Evolutionary conservation across 2,113 vertebrate species (phyloP), one percentile per base, ranked within the genome.

Genomic region (Dolichotis patagonum): DNA sequence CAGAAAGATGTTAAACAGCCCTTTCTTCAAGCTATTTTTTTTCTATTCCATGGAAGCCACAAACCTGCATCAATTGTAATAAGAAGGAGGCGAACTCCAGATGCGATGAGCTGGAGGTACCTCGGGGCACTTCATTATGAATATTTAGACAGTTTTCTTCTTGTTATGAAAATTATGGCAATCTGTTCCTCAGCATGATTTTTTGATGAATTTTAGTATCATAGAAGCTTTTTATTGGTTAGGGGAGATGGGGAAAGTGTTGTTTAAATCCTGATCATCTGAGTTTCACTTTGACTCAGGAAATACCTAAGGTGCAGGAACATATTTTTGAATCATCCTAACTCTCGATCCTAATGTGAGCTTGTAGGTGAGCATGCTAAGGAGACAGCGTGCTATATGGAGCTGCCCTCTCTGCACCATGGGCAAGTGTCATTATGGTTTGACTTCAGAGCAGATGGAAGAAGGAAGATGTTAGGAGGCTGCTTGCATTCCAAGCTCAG

Each of bases 71-170:
- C 86, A 93, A 92, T 17, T 94, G 49, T 80, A 93, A 85, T 83
- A 91, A 94, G 63, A 94, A 92, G 94, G 54, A 73, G n/a, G 82
- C 71, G 88, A 89, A 95, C 69, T 95, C 94, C 97, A 98, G 96
- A 96, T 96, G 96, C 78, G 96, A 82, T 28, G 38, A 71, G 87
- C 80, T 67, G 81, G 89, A 95, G 69, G 89, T 69, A 91, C 71
- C 96, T 96, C 49, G 9, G 94, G 96, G 94, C 73, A 91, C 38
- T 93, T 94, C 67, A 89, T 84, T 90, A 93, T 85, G 97, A 97
- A 94, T 96, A 97, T 96, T 97, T 95, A 95, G 94, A 95, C 73
- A 97, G 82, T 85, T 93, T 96, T 94, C 63, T 91, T 96, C 96
- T 97, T 96, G 92, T 90, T 49, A 97, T 46, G 95, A 97, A 98